Conservation (phyloP, 2,888 invertebrate species). For the Muschampia plurimacula region DNA sequence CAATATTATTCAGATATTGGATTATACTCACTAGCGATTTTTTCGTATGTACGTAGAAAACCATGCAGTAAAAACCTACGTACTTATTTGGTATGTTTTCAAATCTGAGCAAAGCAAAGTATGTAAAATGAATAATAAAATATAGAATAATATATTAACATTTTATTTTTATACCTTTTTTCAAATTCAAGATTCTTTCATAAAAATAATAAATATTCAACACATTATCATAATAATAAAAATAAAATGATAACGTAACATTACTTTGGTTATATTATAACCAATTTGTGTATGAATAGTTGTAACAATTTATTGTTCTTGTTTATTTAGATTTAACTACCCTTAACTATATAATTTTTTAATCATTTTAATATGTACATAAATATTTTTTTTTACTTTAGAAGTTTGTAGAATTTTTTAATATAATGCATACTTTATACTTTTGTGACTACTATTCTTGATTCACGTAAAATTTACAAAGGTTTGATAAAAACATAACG, state of each 20-base stretch:
- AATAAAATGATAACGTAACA: not conserved
- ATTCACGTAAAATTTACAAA: too few species aligned
- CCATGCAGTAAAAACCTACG: too few species aligned
- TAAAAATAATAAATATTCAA: not conserved
- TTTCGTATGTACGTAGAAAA: not conserved
- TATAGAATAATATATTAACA: too few species aligned
- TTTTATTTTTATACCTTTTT: not conserved
- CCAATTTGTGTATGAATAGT: not conserved
- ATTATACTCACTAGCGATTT: too few species aligned
- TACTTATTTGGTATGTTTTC: too few species aligned
- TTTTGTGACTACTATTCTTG: not conserved
- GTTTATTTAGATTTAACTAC: conserved; percentile 2
- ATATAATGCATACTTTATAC: not conserved
- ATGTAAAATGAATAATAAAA: too few species aligned
- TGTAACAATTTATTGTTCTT: not conserved
- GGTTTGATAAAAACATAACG: too few species aligned
- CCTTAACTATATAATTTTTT: not conserved
- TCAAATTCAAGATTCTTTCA: not conserved
- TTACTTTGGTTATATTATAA: not conserved
- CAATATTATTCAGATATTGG: not conserved
- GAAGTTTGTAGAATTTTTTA: not conserved
- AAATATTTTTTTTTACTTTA: not conserved
- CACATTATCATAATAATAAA: not conserved
- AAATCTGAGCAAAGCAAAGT: too few species aligned
- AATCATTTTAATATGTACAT: conserved; percentile 2